Conservation (phyloP, 2,113 vertebrate genomes). For the Petaurus breviceps region DNA sequence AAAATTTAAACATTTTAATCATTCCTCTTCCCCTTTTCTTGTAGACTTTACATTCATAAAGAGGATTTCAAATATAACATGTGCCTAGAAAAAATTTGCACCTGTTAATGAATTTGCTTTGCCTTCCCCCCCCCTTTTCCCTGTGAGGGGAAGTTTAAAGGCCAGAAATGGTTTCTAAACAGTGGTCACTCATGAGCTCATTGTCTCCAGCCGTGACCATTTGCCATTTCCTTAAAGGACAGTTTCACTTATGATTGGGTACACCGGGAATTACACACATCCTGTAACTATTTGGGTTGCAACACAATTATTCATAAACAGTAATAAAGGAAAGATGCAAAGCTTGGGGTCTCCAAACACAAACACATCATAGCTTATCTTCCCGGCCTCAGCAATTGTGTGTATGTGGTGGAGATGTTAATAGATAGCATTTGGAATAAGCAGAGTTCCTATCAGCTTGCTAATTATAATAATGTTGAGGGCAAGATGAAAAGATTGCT, state of each 20-base stretch:
- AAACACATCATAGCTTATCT: neutral
- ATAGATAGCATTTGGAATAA: neutral
- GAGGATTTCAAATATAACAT: constrained; percentile 26
- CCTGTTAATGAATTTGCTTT: neutral
- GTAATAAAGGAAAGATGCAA: constrained; percentile 22
- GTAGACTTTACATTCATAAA: constrained; percentile 2
- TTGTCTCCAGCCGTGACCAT: neutral
- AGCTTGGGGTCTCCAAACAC: constrained; percentile 25
- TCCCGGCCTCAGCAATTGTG: neutral
- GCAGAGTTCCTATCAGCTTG: neutral
- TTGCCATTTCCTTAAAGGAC: constrained; percentile 52
- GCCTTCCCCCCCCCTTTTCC: constrained; percentile 1
- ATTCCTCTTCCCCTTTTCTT: neutral
- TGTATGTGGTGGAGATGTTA: neutral
- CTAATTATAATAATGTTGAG: constrained; percentile 42
- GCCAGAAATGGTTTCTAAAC: neutral
- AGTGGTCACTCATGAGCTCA: neutral
- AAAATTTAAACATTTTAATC: constrained; percentile 42
- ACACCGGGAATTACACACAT: neutral
- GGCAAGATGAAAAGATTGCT: constrained; percentile 22
- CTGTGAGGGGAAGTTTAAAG: neutral
- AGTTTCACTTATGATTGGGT: constrained; percentile 22
- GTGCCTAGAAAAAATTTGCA: neutral
- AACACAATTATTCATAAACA: constrained; percentile 44
- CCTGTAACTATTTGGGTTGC: neutral